These are phyloP conservation scores for Lottia gigantea DNA, from an alignment of 2,888 invertebrate genomes.

Conservation along the genomic window DNA sequence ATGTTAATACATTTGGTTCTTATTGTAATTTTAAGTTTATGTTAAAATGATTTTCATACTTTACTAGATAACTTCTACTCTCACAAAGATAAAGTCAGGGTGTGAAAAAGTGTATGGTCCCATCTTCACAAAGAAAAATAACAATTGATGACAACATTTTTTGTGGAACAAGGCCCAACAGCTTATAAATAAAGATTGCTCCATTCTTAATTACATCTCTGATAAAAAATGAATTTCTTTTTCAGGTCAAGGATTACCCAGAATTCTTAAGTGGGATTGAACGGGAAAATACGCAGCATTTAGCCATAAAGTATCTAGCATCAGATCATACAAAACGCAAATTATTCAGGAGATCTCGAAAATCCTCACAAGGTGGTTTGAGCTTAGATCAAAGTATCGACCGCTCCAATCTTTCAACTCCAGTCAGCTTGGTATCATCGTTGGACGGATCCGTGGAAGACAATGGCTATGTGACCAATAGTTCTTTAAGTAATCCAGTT, in stretches of 20 bases:
- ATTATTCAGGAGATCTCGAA: slow-evolving; percentile 39
- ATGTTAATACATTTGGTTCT: too few species aligned
- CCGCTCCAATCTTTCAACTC: slow-evolving; percentile 53
- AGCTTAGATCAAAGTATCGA: slow-evolving; percentile 40
- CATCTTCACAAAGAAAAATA: too few species aligned
- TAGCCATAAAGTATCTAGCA: slow-evolving; percentile 59
- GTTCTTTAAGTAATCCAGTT: slow-evolving; percentile 30
- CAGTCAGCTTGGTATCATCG: slow-evolving; percentile 46
- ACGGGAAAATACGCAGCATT: slow-evolving; percentile 62
- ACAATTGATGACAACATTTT: not conserved
- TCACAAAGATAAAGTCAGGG: too few species aligned
- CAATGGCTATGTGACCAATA: slow-evolving; percentile 45
- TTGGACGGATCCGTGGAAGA: slow-evolving; percentile 52
- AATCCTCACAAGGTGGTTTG: slow-evolving; percentile 41
- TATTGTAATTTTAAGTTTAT: too few species aligned
- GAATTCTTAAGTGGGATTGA: slow-evolving; percentile 63
- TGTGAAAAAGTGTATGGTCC: too few species aligned
- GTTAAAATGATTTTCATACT: too few species aligned
- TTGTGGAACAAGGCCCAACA: not conserved
- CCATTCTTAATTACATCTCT: too few species aligned
- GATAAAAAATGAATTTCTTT: slow-evolving; percentile 11
- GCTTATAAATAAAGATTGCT: too few species aligned
- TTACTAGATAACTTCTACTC: too few species aligned
- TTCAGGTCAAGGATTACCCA: slow-evolving; percentile 64
- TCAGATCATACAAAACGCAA: slow-evolving; percentile 40